phyloP scores from a whole-genome alignment of 64 coral and sea anemone genomes.

The Actinia equina region DNA sequence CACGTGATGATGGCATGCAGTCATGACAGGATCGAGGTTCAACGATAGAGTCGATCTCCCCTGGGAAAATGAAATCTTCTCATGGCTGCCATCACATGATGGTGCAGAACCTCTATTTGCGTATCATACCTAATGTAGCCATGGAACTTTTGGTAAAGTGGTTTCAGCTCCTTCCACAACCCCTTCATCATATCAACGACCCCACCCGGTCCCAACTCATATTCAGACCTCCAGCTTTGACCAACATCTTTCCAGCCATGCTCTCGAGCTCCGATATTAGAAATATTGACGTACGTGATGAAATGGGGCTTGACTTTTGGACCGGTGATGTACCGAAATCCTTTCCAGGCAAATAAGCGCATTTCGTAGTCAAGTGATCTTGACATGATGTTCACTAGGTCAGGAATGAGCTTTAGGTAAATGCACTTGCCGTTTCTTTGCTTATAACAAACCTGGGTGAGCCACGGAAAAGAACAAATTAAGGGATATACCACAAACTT shows the following conservation, averaged over 20 bases:
- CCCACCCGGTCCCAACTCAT: slow-evolving; percentile 36
- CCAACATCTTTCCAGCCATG: slow-evolving; percentile 50
- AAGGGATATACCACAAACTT: too few species aligned
- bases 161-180: slow-evolving; percentile 33
- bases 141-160: slow-evolving; percentile 50
- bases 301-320: slow-evolving; percentile 35
- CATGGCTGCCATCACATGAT: too few species aligned
- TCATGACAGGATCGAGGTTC: too few species aligned
- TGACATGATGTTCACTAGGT: slow-evolving; percentile 38
- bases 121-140: slow-evolving; percentile 42
- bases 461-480: too few species aligned
- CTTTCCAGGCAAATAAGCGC: slow-evolving; percentile 46
- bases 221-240: slow-evolving; percentile 62
- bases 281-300: slow-evolving; percentile 26
- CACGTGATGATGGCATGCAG: too few species aligned
- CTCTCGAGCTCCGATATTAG: slow-evolving; percentile 42
- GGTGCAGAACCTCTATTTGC: too few species aligned
- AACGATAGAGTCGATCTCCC: too few species aligned
- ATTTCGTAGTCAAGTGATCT: slow-evolving; percentile 44
- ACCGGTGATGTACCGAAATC: slow-evolving; percentile 41
- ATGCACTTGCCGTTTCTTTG: not conserved
- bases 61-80: too few species aligned
- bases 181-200: slow-evolving; percentile 27
- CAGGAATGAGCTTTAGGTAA: slow-evolving; percentile 42
- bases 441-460: not conserved